Evolutionary conservation across 2,113 vertebrate genomes (phyloP), one percentile per base, ranked within the genome.

Genomic region (Caranx ignobilis): DNA sequence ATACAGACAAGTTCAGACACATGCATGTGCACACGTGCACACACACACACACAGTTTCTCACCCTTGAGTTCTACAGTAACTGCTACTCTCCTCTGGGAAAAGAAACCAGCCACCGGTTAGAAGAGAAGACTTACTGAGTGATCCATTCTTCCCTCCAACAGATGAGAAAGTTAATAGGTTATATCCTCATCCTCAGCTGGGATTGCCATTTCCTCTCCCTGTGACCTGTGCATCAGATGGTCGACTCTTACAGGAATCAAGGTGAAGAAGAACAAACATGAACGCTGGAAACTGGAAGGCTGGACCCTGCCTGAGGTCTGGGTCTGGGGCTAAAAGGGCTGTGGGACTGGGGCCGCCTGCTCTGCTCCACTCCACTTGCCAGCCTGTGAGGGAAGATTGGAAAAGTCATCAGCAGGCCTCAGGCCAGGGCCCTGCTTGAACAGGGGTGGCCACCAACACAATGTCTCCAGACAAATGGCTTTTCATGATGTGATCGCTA

Each of bases 201-300:
- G 93, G 92, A 95, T 93, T 94, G 87, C 47, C 90, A 95, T 96
- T 96, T 96, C 95, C 95, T 95, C 87, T 86, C 83, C 76, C 83
- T 19, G 85, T 96, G 94, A 96, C 95, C 94, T 86, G 79, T 77
- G 66, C 87, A 78, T 94, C 87, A 94, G 89, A 93, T 76, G 82
- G 89, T 88, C 93, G 93, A 94, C 91, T 95, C 88, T 93, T 91
- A 78, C 87, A 91, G 94, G 93, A 95, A 92, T 94, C 87, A 92
- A 95, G 94, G 94, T 96, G 93, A 94, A 92, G 94, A 91, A 95
- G 95, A 92, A 94, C 89, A 96, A 96, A 96, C 93, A 95, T 0
- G 11, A 68, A 71, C 19, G 43, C 71, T 79, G 90, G 75, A 86
- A 84, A 73, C 72, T 41, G 50, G 74, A 71, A 77, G 7, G 16